Conservation (phyloP, 2,888 invertebrate genomes). For the Lasioglossum figueresi region DNA sequence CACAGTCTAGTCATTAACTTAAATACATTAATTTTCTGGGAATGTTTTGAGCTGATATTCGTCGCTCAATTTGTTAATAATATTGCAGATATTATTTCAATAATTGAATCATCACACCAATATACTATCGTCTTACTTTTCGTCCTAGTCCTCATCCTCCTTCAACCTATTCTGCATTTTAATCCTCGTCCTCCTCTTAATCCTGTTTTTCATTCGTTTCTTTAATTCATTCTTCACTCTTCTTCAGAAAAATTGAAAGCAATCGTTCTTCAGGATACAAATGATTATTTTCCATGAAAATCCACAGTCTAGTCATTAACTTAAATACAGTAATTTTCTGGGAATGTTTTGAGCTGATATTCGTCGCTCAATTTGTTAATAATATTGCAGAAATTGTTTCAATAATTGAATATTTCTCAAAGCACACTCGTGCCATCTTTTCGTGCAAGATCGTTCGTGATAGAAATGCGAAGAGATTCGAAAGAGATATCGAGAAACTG, state of each 20-base stretch:
- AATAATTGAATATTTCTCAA: not conserved
- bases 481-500: not conserved
- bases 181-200: not conserved
- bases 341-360: too few species aligned
- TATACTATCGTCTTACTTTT: not conserved
- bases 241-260: not conserved
- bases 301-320: too few species aligned
- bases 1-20: too few species aligned
- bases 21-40: too few species aligned
- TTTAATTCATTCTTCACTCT: not conserved
- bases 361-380: too few species aligned
- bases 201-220: not conserved
- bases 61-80: too few species aligned
- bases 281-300: too few species aligned
- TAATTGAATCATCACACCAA: not conserved
- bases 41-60: too few species aligned
- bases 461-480: not conserved
- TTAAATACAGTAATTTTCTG: too few species aligned
- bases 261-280: not conserved
- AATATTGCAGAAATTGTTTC: not conserved
- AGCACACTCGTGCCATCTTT: not conserved
- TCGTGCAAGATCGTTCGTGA: not conserved
- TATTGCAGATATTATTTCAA: not conserved
- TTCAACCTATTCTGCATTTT: not conserved
- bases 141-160: not conserved